phyloP scores from a whole-genome alignment of 2,888 invertebrate genomes.

The Aspidiotus destructor region DNA sequence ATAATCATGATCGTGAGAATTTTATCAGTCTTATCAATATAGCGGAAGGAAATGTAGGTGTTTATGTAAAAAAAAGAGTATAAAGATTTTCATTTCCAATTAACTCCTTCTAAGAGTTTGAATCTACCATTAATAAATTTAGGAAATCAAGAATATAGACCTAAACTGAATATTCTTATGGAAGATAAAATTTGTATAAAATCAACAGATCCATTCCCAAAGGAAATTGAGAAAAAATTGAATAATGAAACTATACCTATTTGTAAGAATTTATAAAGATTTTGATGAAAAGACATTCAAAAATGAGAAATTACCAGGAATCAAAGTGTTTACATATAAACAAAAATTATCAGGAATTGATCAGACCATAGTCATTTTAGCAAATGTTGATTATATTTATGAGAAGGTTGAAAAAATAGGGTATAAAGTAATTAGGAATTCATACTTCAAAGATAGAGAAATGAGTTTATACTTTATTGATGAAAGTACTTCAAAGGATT shows the following conservation, averaged over 20 bases:
- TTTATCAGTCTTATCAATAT: slow-evolving; percentile 11
- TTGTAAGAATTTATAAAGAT: slow-evolving; percentile 10
- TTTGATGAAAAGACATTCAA: slow-evolving; percentile 15
- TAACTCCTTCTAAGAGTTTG: slow-evolving; percentile 12
- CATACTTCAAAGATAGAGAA: slow-evolving; percentile 15
- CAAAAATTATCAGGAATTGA: slow-evolving; percentile 7
- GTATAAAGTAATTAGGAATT: slow-evolving; percentile 14
- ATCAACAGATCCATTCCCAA: slow-evolving; percentile 14
- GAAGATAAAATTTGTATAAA: slow-evolving; percentile 13
- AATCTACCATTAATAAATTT: slow-evolving; percentile 12
- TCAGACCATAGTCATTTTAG: slow-evolving; percentile 7
- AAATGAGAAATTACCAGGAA: slow-evolving; percentile 13
- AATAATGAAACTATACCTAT: slow-evolving; percentile 4
- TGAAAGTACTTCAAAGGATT: slow-evolving; percentile 7
- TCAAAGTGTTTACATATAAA: slow-evolving; percentile 2
- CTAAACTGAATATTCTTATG: slow-evolving; percentile 15
- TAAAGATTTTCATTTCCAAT: slow-evolving; percentile 7
- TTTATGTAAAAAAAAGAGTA: slow-evolving; percentile 14
- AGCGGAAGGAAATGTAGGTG: slow-evolving; percentile 11
- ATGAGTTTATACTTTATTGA: slow-evolving; percentile 12
- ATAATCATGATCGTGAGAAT: not conserved
- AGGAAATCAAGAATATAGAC: slow-evolving; percentile 15
- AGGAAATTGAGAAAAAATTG: slow-evolving; percentile 10
- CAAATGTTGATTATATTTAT: slow-evolving; percentile 14
- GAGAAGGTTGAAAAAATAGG: slow-evolving; percentile 17